phyloP scores from a whole-genome alignment of 2,797 vertebrate genomes.

The Merluccius polli region DNA sequence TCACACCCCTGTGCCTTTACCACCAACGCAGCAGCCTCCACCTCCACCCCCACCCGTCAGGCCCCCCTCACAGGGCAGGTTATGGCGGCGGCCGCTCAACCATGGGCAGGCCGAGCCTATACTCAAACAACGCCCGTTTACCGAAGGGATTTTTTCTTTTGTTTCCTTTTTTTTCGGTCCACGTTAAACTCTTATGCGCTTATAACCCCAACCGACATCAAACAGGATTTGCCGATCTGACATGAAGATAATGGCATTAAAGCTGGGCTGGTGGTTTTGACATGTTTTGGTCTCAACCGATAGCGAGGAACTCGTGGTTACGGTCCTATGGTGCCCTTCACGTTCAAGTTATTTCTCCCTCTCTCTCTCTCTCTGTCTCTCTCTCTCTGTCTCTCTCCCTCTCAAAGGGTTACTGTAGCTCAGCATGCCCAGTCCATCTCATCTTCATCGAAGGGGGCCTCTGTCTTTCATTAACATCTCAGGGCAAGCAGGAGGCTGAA shows the following conservation, averaged over 20 bases:
- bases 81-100: conserved; percentile 56
- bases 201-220: neutral
- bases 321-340: neutral
- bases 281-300: neutral
- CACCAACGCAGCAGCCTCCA: conserved; percentile 38
- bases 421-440: neutral
- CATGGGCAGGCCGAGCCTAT: conserved; percentile 59
- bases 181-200: neutral
- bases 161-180: neutral
- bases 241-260: neutral
- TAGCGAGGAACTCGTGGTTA: neutral
- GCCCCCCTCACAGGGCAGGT: conserved; percentile 30
- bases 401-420: neutral
- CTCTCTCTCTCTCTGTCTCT: neutral
- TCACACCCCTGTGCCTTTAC: conserved; percentile 65
- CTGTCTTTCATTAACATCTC: neutral
- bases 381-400: neutral
- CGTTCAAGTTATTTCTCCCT: neutral
- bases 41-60: conserved; percentile 38
- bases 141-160: conserved; percentile 28
- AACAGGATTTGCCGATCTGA: neutral
- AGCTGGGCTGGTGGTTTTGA: neutral
- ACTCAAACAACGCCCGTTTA: conserved; percentile 64
- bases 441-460: neutral
- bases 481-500: neutral